Evolutionary conservation across 2,888 invertebrate species (phyloP), one percentile per base, ranked within the genome.

Genomic region (Erynnis tages): DNA sequence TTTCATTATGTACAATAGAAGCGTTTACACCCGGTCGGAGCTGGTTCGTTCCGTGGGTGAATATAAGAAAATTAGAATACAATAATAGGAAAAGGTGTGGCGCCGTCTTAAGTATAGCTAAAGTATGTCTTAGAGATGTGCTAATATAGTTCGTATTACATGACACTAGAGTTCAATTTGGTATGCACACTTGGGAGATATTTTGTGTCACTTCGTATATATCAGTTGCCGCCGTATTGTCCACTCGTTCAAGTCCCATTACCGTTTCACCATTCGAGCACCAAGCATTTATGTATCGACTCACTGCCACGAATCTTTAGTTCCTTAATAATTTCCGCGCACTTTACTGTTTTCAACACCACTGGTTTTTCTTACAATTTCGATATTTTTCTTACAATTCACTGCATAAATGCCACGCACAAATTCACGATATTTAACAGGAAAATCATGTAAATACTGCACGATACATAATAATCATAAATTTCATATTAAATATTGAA

Each of bases 1-100:
- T 37, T 37, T 63, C 60, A 44, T 34, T 44, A 32, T 46, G 30
- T 79, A 77, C 75, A 60, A 69, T 72, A 76, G 65, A 79, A 77
- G 78, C 79, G 68, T 48, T 47, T 66, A 61, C 61, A 61, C 62
- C 57, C 21, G 14, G 16, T 58, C 61, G 60, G 60, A 41, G 13
- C 40, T 45, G 50, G 56, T 58, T 52, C 50, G 32, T 44, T 45
- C 38, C 54, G 55, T 57, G 35, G 16, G 55, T 55, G 53, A 53
- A 54, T 30, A 38, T 13, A 40, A 40, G 23, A 25, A 21, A 13
- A 44, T 23, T 32, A 49, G 25, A n/a, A n/a, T 41, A 49, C 16
- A 34, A 34, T 41, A 52, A 59, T 63, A 64, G 61, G 60, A 63
- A 60, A 62, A 23, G 40, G 59, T 64, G 63, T 57, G 62, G 57